Base-by-base conservation (phyloP, 1,140 invertebrate genomes). In the Gryon sp. region DNA sequence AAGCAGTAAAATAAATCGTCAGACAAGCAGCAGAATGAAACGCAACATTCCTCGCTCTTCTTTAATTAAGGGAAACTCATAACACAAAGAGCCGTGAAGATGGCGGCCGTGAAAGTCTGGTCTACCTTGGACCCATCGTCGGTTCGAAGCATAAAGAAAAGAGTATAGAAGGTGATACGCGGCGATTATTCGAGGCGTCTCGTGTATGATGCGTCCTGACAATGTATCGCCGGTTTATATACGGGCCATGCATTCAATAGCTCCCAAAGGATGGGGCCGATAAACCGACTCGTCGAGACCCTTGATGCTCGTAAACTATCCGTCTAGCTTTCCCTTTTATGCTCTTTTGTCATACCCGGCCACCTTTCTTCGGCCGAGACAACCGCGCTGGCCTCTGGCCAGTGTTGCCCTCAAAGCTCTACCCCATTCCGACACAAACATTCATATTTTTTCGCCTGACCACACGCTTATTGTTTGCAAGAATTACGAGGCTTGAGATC, bases 221-320 rank as follows among this genome's bases (percentile, higher is more conserved):
- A 82, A 82, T 83, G 76, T 79, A 65, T 66, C 70, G 78, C 43
- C 40, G 73, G 57, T 62, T 62, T 81, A 83, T 82, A 81, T n/a
- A n/a, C 55, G 68, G 59, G 50, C 40, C 66, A 63, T 80, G 79
- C 74, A 79, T 83, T 84, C 72, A 82, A 84, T 81, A 69, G 80
- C 52, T 60, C 70, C 46, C 66, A 69, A 38, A 62, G 62, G 65
- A 80, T 53, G 53, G 72, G 63, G 60, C 76, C 82, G 84, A 85
- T 85, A 83, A 85, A 82, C 82, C 57, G 77, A 80, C 77, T 76
- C 48, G 70, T 59, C 59, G 55, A 80, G 57, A 59, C 74, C 55
- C 68, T 53, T 52, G 65, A 78, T 36, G 69, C 78, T 84, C 79
- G 79, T 85, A 85, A 83, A 84, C 79, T 52, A 79, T 66, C 53